Base-by-base conservation (phyloP, 1,140 invertebrate genomes). In the Bombus confusus region DNA sequence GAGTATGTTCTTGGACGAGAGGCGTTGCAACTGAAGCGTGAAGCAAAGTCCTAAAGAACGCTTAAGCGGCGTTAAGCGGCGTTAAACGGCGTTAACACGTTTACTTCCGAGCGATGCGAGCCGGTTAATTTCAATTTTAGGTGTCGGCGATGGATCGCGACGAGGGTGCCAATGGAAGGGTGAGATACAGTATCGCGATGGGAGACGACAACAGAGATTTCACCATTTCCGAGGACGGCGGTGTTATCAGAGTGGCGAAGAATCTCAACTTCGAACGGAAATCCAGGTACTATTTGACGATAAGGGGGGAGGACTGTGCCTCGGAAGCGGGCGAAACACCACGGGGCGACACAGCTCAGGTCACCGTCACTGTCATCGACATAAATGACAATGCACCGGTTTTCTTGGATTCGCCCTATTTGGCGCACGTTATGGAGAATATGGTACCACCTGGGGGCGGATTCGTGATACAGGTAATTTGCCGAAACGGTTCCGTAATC, bases 341-440 rank as follows among this genome's bases (percentile, higher is more conserved):
- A 0, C 96, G 96, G 80, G 96, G 96, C 86, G 97, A 98, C 92
- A 97, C 96, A 10, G 97, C 98, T 25, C 96, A 97, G 93, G 95
- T 97, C 80, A 96, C 96, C 66, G 97, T 97, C 87, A 96, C 95
- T 59, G 97, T 99, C 9, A 96, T 97, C 41, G 99, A 99, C 95
- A 97, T 99, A 88, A 99, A 99, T 94, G 99, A 99, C 95, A 99
- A 99, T 92, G 97, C 98, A 13, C 99, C 99, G 2, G 97, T 98
- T 1, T 99, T 99, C 93, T 94, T 98, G 62, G 97, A 98, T 94
- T 99, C 98, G 1, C 98, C 98, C 0, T 99, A 99, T 93, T 94
- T 98, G 82, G 98, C 98, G 0, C 97, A 98, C 92, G 98, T 99
- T n/a, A 97, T 98, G 96, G 99, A 99, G 95, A 98, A 98, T 92